A percentile compares a stretch with the other conserved stretches of the same genome.
phyloP scores from a whole-genome alignment of 2,113 vertebrate genomes.

The Peromyscus polionotus region DNA sequence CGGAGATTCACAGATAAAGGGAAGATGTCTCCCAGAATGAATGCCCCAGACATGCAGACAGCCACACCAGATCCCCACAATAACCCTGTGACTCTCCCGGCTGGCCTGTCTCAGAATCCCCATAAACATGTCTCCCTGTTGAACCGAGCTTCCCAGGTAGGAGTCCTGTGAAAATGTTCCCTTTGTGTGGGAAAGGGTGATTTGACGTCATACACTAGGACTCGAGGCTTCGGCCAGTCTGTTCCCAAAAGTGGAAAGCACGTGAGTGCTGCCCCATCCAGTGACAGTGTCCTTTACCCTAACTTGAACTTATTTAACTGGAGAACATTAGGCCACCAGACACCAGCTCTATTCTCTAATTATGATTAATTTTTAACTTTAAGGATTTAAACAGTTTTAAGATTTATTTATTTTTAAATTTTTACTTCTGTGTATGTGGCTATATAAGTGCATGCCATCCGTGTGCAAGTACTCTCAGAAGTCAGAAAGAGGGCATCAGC shows the following conservation, averaged over 20 bases:
- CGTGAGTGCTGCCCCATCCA: background rate
- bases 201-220: background rate
- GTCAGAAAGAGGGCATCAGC: background rate
- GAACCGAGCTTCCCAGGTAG: background rate
- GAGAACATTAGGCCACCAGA: background rate
- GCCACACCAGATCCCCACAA: background rate
- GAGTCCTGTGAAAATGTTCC: background rate
- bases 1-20: background rate
- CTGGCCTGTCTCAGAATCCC: background rate
- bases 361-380: background rate
- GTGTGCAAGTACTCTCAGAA: background rate
- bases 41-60: background rate
- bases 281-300: background rate
- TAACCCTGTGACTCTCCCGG: background rate
- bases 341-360: background rate
- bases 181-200: background rate
- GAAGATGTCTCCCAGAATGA: background rate
- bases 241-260: background rate
- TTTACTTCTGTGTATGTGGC: background rate
- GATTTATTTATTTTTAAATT: background rate
- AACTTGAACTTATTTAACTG: background rate
- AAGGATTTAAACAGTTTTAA: background rate
- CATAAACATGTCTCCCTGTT: background rate
- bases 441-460: background rate
- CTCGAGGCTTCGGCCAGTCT: background rate